A percentile compares a stretch with the other conserved stretches of the same genome.
These are phyloP conservation scores for Telmatochromis sp. DNA, from an alignment of 2,113 vertebrate genomes.

Conservation along the genomic window DNA sequence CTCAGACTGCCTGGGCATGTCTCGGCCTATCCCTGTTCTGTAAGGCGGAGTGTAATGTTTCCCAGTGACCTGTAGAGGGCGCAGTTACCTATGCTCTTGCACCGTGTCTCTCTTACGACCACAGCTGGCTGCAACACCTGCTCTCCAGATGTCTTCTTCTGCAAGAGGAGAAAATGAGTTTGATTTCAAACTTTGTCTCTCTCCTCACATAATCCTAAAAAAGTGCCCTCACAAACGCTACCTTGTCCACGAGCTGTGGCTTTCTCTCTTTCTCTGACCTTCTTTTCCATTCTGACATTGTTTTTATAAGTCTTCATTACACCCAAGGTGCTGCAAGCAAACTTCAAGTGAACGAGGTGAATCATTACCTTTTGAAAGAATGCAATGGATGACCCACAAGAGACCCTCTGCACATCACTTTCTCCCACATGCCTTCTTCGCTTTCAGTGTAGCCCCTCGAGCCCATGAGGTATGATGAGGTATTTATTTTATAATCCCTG, in stretches of 20 bases:
- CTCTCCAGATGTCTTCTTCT: constrained; percentile 67
- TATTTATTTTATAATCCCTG: constrained; percentile 4
- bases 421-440: neutral
- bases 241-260: constrained; percentile 1
- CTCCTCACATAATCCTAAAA: neutral
- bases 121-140: constrained; percentile 68
- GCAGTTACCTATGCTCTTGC: constrained; percentile 30
- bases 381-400: neutral
- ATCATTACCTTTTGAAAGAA: constrained; percentile 43
- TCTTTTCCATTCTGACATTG: constrained; percentile 13
- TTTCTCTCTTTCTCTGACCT: neutral
- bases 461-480: neutral
- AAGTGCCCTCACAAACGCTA: neutral
- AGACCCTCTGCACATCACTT: constrained; percentile 8
- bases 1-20: constrained; percentile 2
- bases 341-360: constrained; percentile 19
- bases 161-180: constrained; percentile 45
- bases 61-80: constrained; percentile 52
- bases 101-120: neutral
- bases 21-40: neutral
- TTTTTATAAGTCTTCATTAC: constrained; percentile 26
- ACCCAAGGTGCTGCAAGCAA: neutral
- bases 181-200: constrained; percentile 45
- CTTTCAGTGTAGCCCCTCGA: constrained; percentile 1
- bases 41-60: neutral